phyloP scores from a whole-genome alignment of 2,113 vertebrate species.

The Vombatus ursinus region DNA sequence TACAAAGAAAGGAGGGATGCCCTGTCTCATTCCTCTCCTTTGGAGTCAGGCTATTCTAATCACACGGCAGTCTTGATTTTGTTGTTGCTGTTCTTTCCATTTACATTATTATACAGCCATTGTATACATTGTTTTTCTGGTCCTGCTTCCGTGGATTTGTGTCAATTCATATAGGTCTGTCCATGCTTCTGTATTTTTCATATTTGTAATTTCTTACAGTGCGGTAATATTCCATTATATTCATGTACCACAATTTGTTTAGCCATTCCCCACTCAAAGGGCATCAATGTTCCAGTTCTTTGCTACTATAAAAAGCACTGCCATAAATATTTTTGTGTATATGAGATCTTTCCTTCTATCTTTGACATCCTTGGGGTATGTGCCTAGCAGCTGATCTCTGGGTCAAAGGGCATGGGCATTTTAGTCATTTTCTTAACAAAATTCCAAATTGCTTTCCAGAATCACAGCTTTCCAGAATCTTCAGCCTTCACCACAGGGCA shows the following conservation, averaged over 20 bases:
- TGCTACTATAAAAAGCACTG: background rate
- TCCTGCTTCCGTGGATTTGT: background rate
- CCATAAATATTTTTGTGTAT: background rate
- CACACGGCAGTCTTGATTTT: background rate
- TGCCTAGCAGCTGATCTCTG: background rate
- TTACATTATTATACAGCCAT: background rate
- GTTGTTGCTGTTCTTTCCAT: background rate
- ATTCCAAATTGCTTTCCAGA: background rate
- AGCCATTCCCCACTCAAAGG: background rate
- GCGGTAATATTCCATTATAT: background rate
- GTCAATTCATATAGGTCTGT: background rate
- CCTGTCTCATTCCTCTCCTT: background rate
- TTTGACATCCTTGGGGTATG: background rate
- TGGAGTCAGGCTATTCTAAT: background rate
- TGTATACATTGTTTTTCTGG: background rate
- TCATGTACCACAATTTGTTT: background rate
- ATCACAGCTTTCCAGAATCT: background rate
- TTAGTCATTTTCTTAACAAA: background rate
- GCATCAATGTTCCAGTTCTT: background rate
- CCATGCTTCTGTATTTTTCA: background rate
- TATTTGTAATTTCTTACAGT: background rate
- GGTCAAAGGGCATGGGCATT: background rate
- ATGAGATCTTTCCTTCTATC: background rate
- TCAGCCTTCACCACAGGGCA: background rate
- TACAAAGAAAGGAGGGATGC: background rate